Conservation (phyloP, 2,888 invertebrate genomes). For the Dynastes grantii region DNA sequence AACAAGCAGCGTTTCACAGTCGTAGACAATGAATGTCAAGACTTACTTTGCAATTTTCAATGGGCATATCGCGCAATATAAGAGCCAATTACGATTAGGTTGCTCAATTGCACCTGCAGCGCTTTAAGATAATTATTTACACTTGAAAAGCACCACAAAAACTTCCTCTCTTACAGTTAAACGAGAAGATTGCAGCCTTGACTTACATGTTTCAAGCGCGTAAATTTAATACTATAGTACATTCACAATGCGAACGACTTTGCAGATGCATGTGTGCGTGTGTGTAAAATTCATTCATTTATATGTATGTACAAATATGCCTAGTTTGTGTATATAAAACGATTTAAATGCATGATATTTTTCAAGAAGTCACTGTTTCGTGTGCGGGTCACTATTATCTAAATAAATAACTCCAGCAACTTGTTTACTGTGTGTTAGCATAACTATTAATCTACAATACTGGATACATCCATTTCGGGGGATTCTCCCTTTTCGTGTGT, state of each 20-base stretch:
- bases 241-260: not conserved
- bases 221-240: no score
- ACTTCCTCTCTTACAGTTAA: not conserved
- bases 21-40: constrained; percentile 17
- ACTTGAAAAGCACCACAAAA: not conserved
- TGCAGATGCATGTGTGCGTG: not conserved
- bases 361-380: no score
- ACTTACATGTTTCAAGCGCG: not conserved
- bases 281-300: no score
- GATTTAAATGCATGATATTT: no score
- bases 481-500: no score
- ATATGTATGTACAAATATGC: no score
- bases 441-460: no score
- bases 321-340: not conserved
- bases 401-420: no score
- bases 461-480: no score
- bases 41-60: not conserved
- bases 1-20: not conserved
- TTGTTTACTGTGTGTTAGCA: no score
- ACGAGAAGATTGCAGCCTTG: not conserved
- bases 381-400: no score
- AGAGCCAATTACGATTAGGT: not conserved
- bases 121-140: constrained; percentile 2
- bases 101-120: not conserved
- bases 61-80: no score